phyloP scores from a whole-genome alignment of 2,888 invertebrate genomes.

The Thera britannica region DNA sequence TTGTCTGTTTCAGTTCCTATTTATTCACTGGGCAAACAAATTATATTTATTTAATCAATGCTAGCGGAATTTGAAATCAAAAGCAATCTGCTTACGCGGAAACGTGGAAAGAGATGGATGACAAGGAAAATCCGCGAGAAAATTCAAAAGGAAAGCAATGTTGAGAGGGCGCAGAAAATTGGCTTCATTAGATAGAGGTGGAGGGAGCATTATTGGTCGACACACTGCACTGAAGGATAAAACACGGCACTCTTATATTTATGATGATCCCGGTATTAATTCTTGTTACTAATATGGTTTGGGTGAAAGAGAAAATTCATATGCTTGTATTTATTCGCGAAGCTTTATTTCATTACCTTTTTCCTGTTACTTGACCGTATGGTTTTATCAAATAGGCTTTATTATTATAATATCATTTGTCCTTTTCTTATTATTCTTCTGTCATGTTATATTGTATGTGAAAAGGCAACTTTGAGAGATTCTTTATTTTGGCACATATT shows the following conservation, averaged over 20 bases:
- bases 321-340: constrained; percentile 5
- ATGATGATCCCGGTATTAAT: constrained; percentile 18
- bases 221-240: constrained; percentile 52
- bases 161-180: constrained; percentile 77
- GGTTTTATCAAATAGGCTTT: neutral
- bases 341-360: neutral
- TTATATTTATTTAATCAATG: constrained; percentile 74
- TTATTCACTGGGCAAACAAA: constrained; percentile 45
- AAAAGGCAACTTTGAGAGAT: no score
- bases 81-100: constrained; percentile 79
- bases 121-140: constrained; percentile 80
- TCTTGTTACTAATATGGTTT: constrained; percentile 17
- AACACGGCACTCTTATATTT: constrained; percentile 21
- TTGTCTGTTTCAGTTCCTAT: constrained; percentile 7
- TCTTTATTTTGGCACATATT: no score
- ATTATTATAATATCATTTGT: neutral
- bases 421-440: neutral
- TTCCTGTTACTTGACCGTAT: neutral
- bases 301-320: constrained; percentile 6
- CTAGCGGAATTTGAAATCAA: constrained; percentile 77
- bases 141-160: constrained; percentile 80
- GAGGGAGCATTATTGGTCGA: constrained; percentile 58
- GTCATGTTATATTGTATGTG: neutral
- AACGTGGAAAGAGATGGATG: constrained; percentile 78
- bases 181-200: constrained; percentile 81